Base-by-base conservation (phyloP, 2,113 vertebrate genomes). In the Hemiscyllium ocellatum region DNA sequence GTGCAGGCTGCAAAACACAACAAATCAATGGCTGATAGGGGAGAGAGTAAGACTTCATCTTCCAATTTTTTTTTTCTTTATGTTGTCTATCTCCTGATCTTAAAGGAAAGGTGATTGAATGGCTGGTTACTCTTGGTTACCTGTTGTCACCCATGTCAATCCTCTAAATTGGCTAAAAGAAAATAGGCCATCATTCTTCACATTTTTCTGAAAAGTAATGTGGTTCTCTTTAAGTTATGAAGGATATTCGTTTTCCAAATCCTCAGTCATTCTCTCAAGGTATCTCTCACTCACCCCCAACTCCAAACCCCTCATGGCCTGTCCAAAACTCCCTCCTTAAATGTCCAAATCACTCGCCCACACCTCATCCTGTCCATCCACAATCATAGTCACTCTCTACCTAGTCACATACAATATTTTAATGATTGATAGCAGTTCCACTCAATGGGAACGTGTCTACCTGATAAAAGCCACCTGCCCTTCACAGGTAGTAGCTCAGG, bases 1-100 rank as follows among this genome's bases (percentile, higher is more conserved):
- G 97, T 98, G 69, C 98, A 98, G 96, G 98, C 98, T 93, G 96
- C 97, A 50, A 95, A 96, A 86, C 95, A 3, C 0, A 89, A 4
- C 47, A 26, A 52, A 72, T 76, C 94, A 15, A 19, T 20, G 26
- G 69, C 69, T 52, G 24, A 33, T 12, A 26, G 12, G 37, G 24
- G 22, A 72, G 13, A 93, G 37, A 37, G 89, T 93, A 93, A 93
- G 89, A 8, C 89, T 66, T 66, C 61, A 42, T n/a, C 61, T 93
- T 93, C 37, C n/a, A 10, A 66, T 68, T 19, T 93, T 66, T 80
- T 80, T 17, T 24, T 29, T 61, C 56, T 8, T 2, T 0, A 66
- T n/a, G 8, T 33, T 15, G 5, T 37, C 33, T n/a, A 3, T 93
- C 13, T 90, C 17, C 56, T 3, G 66, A 15, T 19, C 4, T 15